Conservation (phyloP, 2,113 vertebrate species). For the Herpetotheres cachinnans region DNA sequence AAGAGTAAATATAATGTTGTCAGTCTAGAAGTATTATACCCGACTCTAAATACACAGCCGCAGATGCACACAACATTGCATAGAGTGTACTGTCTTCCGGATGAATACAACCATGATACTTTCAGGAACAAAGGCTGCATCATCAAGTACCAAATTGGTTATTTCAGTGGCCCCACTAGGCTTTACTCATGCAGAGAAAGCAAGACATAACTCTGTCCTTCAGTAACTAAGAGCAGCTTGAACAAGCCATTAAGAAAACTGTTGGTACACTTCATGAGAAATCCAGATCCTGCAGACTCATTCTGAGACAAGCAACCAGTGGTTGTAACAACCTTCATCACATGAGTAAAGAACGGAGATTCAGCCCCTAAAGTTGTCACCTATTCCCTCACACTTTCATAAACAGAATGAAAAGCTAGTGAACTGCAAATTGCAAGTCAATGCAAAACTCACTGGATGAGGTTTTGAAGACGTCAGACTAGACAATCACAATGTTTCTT, state of each 20-base stretch:
- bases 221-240: not conserved
- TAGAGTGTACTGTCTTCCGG: not conserved
- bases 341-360: not conserved
- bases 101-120: not conserved
- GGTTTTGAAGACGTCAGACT: not conserved
- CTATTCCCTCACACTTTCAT: not conserved
- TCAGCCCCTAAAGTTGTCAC: not conserved
- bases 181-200: not conserved
- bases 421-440: not conserved
- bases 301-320: not conserved
- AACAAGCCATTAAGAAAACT: not conserved
- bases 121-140: not conserved
- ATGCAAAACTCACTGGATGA: not conserved
- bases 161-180: not conserved
- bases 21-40: not conserved
- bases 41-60: not conserved
- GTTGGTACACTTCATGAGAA: not conserved
- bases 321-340: not conserved
- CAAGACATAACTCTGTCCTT: not conserved
- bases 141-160: not conserved
- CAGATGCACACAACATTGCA: not conserved
- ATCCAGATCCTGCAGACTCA: not conserved
- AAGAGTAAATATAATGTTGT: not conserved
- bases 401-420: not conserved
- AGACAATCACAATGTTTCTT: constrained; percentile 8